These are phyloP conservation scores for Hirtodrosophila alboralis DNA, from an alignment of 2,888 invertebrate genomes.

Conservation along the genomic window DNA sequence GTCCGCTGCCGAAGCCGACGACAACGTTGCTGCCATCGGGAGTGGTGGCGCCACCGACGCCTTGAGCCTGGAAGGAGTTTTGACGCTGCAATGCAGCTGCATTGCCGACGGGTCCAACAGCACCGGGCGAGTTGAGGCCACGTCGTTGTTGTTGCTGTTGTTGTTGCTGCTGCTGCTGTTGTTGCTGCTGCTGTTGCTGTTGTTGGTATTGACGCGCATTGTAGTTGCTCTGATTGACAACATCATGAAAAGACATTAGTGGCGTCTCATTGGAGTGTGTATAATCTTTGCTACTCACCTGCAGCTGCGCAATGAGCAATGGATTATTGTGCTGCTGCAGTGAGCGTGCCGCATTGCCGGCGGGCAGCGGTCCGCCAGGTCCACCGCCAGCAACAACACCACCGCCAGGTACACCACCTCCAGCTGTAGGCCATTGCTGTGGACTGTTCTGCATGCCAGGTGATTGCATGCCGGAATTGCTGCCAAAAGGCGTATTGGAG, in stretches of 20 bases:
- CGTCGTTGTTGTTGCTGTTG: conserved; percentile 82
- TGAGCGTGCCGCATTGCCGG: conserved; percentile 84
- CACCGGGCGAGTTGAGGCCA: conserved; percentile 82
- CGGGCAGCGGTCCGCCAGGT: conserved; percentile 53
- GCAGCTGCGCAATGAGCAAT: conserved; percentile 93
- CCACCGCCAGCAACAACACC: conserved; percentile 54
- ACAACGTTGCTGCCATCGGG: conserved; percentile 56
- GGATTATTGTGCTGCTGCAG: conserved; percentile 94
- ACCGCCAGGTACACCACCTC: conserved; percentile 34
- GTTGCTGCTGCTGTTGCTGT: conserved; percentile 81
- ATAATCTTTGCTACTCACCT: conserved; percentile 85
- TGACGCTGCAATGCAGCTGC: conserved; percentile 81
- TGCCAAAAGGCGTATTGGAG: conserved; percentile 66
- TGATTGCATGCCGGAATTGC: conserved; percentile 82
- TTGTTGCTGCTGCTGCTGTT: conserved; percentile 80
- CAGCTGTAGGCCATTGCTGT: conserved; percentile 65
- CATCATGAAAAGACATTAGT: conserved; percentile 43
- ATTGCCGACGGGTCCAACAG: conserved; percentile 61
- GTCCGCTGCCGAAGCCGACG: conserved; percentile 63
- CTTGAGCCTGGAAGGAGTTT: conserved; percentile 81
- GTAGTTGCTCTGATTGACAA: conserved; percentile 66
- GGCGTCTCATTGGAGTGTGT: conserved; percentile 4
- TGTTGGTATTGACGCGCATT: conserved; percentile 82
- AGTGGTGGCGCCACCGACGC: conserved; percentile 48
- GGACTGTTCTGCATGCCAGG: conserved; percentile 81